Conservation (phyloP, 1,140 invertebrate genomes). For the Nephila pilipes region DNA sequence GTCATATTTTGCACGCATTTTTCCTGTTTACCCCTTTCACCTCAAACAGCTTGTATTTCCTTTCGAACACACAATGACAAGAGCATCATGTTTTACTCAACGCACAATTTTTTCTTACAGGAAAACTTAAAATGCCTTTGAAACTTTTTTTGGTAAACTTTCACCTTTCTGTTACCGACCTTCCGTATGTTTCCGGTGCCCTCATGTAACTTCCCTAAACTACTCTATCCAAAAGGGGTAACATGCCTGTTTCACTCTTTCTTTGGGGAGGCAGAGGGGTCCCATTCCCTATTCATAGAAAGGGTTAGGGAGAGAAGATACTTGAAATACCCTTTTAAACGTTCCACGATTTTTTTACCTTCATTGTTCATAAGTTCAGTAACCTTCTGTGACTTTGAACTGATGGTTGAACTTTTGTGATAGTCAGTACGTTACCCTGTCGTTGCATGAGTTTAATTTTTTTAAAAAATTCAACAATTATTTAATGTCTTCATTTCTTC, state of each 20-base stretch:
- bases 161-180: slow-evolving; percentile 36
- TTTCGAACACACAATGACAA: neutral
- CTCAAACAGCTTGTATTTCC: slow-evolving; percentile 25
- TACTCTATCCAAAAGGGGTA: slow-evolving; percentile 7
- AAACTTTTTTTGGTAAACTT: slow-evolving; percentile 28
- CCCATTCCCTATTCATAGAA: slow-evolving; percentile 10
- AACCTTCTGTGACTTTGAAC: slow-evolving; percentile 47
- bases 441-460: neutral
- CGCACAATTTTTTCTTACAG: neutral
- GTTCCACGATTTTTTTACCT: neutral
- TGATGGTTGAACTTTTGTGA: slow-evolving; percentile 10
- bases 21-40: neutral
- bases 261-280: slow-evolving; percentile 19
- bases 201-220: neutral
- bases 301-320: slow-evolving; percentile 29
- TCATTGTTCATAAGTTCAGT: slow-evolving; percentile 11
- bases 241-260: slow-evolving; percentile 32
- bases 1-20: neutral
- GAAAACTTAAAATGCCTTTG: neutral
- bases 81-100: neutral
- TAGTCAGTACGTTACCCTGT: too few species aligned
- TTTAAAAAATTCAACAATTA: neutral
- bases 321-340: slow-evolving; percentile 34
- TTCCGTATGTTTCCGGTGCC: slow-evolving; percentile 49
- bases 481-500: neutral